A percentile compares a stretch with the other conserved stretches of the same genome.
phyloP scores from a whole-genome alignment of 2,113 vertebrate species.

The Chaetura pelagica region DNA sequence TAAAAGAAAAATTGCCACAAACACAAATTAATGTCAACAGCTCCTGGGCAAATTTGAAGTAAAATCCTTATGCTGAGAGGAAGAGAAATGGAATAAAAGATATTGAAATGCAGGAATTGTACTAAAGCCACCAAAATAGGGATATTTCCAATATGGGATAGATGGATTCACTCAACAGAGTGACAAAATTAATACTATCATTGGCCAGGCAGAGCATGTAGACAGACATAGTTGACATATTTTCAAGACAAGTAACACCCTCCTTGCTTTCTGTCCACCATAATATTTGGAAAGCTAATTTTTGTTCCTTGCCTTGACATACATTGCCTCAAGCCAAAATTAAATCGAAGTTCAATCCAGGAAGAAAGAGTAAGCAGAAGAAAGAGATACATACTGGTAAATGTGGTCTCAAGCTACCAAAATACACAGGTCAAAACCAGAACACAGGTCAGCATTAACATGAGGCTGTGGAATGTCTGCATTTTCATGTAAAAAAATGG shows the following conservation, averaged over 20 bases:
- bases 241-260: not conserved
- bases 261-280: not conserved
- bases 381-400: not conserved
- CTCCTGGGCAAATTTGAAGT: not conserved
- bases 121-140: not conserved
- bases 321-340: not conserved
- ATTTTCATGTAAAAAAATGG: not conserved
- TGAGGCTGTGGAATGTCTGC: rapidly evolving
- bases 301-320: not conserved
- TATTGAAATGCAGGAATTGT: not conserved
- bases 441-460: not conserved
- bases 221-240: not conserved
- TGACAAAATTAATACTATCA: not conserved
- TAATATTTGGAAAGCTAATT: not conserved
- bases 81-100: not conserved
- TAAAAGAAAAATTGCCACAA: not conserved
- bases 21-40: not conserved
- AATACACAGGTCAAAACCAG: not conserved
- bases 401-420: rapidly evolving
- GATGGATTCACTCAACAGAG: not conserved
- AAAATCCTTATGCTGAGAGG: not conserved
- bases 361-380: not conserved
- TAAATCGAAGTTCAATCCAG: not conserved
- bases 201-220: not conserved
- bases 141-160: not conserved